A percentile compares a stretch with the other conserved stretches of the same genome.
These are phyloP conservation scores for Zenarchopterus dispar DNA, from an alignment of 2,797 vertebrate species.

Conservation along the genomic window DNA sequence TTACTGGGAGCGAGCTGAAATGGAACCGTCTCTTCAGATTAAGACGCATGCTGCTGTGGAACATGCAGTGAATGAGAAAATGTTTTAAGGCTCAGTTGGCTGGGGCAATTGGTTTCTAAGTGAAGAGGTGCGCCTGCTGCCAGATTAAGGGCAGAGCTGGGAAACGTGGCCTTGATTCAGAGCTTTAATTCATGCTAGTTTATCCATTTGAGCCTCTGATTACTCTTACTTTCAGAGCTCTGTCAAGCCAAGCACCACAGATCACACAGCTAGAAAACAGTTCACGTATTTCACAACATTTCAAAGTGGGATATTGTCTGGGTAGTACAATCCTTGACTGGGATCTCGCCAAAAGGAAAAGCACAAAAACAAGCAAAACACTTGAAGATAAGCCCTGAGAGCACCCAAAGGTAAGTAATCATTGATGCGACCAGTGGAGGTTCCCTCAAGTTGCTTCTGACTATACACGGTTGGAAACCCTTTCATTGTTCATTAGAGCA, in stretches of 20 bases:
- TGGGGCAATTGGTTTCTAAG: slow-evolving; percentile 8
- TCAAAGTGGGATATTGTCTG: slow-evolving; percentile 10
- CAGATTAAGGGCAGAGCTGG: slow-evolving; percentile 43
- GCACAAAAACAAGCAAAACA: slow-evolving; percentile 25
- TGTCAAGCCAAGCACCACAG: slow-evolving; percentile 47
- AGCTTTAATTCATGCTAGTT: slow-evolving; percentile 39
- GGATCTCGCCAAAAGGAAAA: slow-evolving; percentile 12
- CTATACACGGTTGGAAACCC: too few relatives aligned
- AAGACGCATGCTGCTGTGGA: slow-evolving; percentile 59
- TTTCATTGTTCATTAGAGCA: too few relatives aligned
- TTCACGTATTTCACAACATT: slow-evolving; percentile 24
- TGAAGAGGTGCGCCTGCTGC: slow-evolving; percentile 14
- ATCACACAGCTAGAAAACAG: slow-evolving; percentile 49
- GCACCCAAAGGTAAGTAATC: background rate
- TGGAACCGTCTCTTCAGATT: slow-evolving; percentile 75
- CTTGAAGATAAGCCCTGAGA: slow-evolving; percentile 17
- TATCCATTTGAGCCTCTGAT: slow-evolving; percentile 54
- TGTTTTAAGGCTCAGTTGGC: slow-evolving; percentile 25
- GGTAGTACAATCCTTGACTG: slow-evolving; percentile 1
- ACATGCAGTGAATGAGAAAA: slow-evolving; percentile 65
- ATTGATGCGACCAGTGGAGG: background rate
- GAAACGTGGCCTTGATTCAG: slow-evolving; percentile 51
- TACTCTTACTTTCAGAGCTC: slow-evolving; percentile 31
- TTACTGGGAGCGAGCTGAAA: slow-evolving; percentile 63
- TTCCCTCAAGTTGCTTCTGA: too few relatives aligned